Conservation (phyloP, 2,797 vertebrate genomes). For the Sebastes jordani region DNA sequence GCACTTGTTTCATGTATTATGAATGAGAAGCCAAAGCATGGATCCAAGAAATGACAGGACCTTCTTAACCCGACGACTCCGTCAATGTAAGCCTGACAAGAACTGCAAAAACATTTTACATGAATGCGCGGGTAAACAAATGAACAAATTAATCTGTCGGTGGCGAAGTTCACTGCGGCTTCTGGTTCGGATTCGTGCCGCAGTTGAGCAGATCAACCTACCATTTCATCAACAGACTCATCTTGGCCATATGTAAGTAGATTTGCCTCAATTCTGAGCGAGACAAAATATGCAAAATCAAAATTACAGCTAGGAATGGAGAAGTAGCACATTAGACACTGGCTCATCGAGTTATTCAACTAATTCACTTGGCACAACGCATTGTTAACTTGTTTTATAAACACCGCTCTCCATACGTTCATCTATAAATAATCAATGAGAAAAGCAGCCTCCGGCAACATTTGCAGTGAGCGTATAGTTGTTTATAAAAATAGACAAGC, state of each 20-base stretch:
- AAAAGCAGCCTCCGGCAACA: constrained; percentile 1
- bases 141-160: constrained; percentile 38
- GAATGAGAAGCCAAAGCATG: constrained; percentile 49
- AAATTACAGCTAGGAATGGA: neutral
- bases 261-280: neutral
- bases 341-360: neutral
- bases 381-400: neutral
- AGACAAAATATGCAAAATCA: neutral
- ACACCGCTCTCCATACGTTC: neutral
- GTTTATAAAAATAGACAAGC: constrained; percentile 32
- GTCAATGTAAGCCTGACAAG: constrained; percentile 33
- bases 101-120: constrained; percentile 23
- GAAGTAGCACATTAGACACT: neutral
- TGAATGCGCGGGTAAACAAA: constrained; percentile 19
- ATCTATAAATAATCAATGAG: constrained; percentile 35
- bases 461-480: neutral
- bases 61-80: constrained; percentile 43
- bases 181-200: constrained; percentile 19
- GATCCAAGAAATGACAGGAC: constrained; percentile 54
- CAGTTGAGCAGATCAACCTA: constrained; percentile 15
- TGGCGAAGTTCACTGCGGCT: neutral
- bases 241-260: neutral
- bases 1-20: constrained; percentile 71
- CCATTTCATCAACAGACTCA: constrained; percentile 18
- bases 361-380: neutral